Evolutionary conservation across 2,888 invertebrate genomes (phyloP).

Genomic region (Amphiduros pacificus): DNA sequence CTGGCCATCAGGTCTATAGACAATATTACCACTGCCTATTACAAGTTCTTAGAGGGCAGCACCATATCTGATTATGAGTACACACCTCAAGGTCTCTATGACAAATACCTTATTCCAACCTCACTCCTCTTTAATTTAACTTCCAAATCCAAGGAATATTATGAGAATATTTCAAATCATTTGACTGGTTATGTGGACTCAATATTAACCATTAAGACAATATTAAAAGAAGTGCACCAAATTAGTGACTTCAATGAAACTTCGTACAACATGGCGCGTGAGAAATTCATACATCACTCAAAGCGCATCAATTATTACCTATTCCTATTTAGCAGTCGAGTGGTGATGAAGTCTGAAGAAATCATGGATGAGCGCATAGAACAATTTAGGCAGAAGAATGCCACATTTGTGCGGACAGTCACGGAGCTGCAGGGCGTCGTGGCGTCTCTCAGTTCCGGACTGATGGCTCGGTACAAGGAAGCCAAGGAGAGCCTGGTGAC

Average conservation of each 20-base stretch:
- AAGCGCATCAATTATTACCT: constrained; percentile 13
- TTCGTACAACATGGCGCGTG: neutral
- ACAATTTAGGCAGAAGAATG: neutral
- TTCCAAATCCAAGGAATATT: constrained; percentile 5
- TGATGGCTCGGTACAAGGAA: constrained; percentile 2
- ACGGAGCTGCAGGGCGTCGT: constrained; percentile 6
- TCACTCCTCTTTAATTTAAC: constrained; percentile 3
- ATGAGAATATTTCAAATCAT: constrained; percentile 13
- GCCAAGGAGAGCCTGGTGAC: constrained; percentile 4
- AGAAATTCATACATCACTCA: constrained; percentile 5
- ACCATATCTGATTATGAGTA: constrained; percentile 11
- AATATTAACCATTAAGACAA: constrained; percentile 5
- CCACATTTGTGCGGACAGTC: neutral
- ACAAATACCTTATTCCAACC: constrained; percentile 7
- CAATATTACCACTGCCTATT: constrained; percentile 15
- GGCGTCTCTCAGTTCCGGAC: neutral
- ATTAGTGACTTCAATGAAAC: constrained; percentile 9
- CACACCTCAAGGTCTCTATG: constrained; percentile 10
- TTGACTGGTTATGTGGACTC: constrained; percentile 12
- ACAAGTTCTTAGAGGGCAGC: constrained; percentile 11
- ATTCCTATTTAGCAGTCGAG: constrained; percentile 5
- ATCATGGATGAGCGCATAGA: constrained; percentile 4
- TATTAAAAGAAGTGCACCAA: constrained; percentile 7
- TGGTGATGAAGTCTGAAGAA: constrained; percentile 5
- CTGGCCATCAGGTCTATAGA: constrained; percentile 11